Base-by-base conservation (phyloP, 1,140 invertebrate species). In the Sitodiplosis mosellana region DNA sequence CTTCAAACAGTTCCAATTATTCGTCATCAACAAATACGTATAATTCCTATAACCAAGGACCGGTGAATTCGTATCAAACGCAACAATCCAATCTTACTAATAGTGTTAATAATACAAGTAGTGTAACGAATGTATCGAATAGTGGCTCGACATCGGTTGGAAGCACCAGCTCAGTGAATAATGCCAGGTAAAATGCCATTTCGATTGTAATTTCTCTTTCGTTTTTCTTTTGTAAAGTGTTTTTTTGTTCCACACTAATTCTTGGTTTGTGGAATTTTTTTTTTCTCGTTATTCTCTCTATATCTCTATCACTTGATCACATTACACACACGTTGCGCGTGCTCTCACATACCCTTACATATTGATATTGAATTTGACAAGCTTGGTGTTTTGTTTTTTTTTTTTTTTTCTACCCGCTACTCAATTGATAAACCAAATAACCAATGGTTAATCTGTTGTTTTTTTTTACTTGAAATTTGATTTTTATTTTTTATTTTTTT, bases 21-120 rank as follows among this genome's bases (percentile, higher is more conserved):
- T 33, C 43, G 22, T 18, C 58, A 14, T 59, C 61, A 42, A 51
- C 61, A 11, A 64, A 63, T 47, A 18, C 36, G 12, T 51, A 51
- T 21, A 60, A 54, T 34, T 55, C 57, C 33, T 64, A 63, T 48
- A 62, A 64, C 45, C 58, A 58, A 17, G 62, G 54, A 51, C 54
- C 55, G 2, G 58, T 63, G 33, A 60, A 58, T 52, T 59, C 62
- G 21, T 64, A 64, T 49, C 62, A 59, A 36, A 59, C 61, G 51
- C 55, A 60, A 41, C 45, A 45, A 18, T 48, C 50, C n/a, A 45
- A 42, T 12, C 48, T 51, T 11, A 57, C 59, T 40, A 57, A 49
- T 52, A 52, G 51, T 38, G 33, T 56, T 12, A 59, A 53, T 45
- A 50, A 41, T 49, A 54, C 56, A 45, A 48, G 50, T 14, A 58